Base-by-base conservation (phyloP, 2,797 vertebrate genomes). In the Percopsis omiscomaycus region DNA sequence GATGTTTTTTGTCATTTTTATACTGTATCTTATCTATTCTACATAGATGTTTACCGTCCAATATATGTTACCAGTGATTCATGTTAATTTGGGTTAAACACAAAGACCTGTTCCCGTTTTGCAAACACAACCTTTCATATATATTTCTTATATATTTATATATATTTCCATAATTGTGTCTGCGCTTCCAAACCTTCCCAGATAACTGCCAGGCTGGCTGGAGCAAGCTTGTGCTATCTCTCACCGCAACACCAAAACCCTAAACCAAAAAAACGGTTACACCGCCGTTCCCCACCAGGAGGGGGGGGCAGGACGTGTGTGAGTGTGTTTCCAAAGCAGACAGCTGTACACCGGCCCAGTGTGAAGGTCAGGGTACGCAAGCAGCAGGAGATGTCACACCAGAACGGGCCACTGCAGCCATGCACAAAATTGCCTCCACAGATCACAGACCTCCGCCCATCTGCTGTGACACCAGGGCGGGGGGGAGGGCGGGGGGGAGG, bases 381-480 rank as follows among this genome's bases (percentile, higher is more conserved):
- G 86, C 92, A 92, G 92, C 90, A 85, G 90, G 92, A 90, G 86
- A 88, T 91, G 89, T 93, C 92, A 92, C 89, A 89, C 89, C 86
- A 88, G 89, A 89, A 92, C 89, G 87, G 88, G 86, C 89, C 86
- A 89, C 84, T 90, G 91, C 90, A 92, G 84, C 89, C 92, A 92
- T 92, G 92, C 92, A 91, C 90, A 93, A 92, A 93, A 93, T 93
- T 92, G 91, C 92, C 84, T 92, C 88, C 91, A 89, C 91, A 92
- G 89, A 91, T 92, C 92, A 89, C 92, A 93, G 91, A 87, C 88
- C 86, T 88, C 81, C 86, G 63, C 79, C 92, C 92, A 93, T 93
- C 92, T 93, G 92, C 85, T 82, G 81, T 78, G 80, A 87, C 59
- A 77, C 79, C 87, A 86, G 86, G 81, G 78, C 68, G 75, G 81